phyloP scores from a whole-genome alignment of 1,140 invertebrate species.

The Hyles euphorbiae region DNA sequence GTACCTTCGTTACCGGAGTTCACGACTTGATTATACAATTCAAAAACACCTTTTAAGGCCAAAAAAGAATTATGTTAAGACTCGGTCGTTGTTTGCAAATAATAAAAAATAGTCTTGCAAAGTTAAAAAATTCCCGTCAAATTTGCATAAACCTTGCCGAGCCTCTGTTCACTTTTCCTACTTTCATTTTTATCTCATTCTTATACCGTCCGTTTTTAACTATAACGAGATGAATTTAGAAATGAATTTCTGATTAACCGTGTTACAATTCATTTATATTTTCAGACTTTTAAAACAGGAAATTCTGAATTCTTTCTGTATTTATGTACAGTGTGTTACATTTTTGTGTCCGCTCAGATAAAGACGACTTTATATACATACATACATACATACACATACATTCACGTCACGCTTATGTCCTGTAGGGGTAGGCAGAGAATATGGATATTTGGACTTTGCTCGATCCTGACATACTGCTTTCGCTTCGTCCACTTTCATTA shows the following conservation, averaged over 20 bases:
- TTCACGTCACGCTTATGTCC: too few relatives aligned
- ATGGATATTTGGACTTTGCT: too few relatives aligned
- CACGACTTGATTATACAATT: constrained; percentile 5
- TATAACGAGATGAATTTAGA: constrained; percentile 27
- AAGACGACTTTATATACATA: too few relatives aligned
- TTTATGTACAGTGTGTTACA: too few relatives aligned
- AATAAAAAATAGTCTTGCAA: constrained; percentile 55
- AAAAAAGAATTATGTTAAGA: constrained; percentile 27
- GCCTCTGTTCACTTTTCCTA: constrained; percentile 34
- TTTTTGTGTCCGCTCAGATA: too few relatives aligned
- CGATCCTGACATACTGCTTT: too few relatives aligned
- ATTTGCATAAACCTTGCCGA: constrained; percentile 62
- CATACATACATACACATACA: too few relatives aligned
- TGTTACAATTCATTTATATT: constrained; percentile 15
- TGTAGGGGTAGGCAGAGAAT: too few relatives aligned
- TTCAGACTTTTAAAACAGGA: too few relatives aligned
- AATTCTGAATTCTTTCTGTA: too few relatives aligned
- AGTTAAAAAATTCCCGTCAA: constrained; percentile 59
- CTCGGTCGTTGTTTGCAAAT: constrained; percentile 47
- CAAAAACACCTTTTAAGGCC: constrained; percentile 30
- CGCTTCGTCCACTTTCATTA: too few relatives aligned
- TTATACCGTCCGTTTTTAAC: constrained; percentile 33
- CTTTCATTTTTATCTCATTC: constrained; percentile 47
- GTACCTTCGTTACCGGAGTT: too few relatives aligned
- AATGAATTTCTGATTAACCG: constrained; percentile 30